phyloP scores from a whole-genome alignment of 1,140 invertebrate species.

The Procambarus virginalis region DNA sequence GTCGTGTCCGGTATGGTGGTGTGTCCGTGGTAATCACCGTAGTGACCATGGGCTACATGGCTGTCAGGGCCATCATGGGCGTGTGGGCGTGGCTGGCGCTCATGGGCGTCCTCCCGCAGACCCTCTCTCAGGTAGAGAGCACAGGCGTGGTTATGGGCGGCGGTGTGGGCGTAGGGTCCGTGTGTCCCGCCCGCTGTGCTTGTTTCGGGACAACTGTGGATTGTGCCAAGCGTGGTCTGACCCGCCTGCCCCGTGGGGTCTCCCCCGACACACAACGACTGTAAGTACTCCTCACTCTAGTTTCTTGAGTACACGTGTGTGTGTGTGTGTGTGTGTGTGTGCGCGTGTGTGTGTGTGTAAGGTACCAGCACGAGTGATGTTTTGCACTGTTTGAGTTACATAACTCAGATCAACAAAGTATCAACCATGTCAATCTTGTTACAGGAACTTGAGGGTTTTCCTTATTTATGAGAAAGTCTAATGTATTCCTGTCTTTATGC shows the following conservation, averaged over 20 bases:
- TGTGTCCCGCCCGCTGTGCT: conserved; percentile 87
- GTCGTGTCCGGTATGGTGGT: conserved; percentile 70
- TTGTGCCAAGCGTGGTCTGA: conserved; percentile 88
- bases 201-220: conserved; percentile 94
- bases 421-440: too few species aligned
- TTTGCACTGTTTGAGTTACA: too few species aligned
- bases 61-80: conserved; percentile 62
- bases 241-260: conserved; percentile 90
- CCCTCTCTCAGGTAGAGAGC: conserved; percentile 11
- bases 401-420: too few species aligned
- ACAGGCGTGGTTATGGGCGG: conserved; percentile 13
- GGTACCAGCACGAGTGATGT: too few species aligned
- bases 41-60: conserved; percentile 70
- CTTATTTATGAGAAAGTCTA: too few species aligned
- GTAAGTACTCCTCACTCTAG: conserved; percentile 57
- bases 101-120: conserved; percentile 49
- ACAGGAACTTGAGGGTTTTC: too few species aligned
- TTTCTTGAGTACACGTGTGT: too few species aligned
- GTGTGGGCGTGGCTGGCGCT: conserved; percentile 67
- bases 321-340: too few species aligned
- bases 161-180: conserved; percentile 5
- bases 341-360: too few species aligned
- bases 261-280: conserved; percentile 93
- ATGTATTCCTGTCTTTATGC: too few species aligned
- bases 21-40: conserved; percentile 73